Percentiles rank a stretch among this genome's conserved stretches.
phyloP scores from a whole-genome alignment of 37 sponge, comb jelly and placozoan genomes.

The Oscarella lobularis region DNA sequence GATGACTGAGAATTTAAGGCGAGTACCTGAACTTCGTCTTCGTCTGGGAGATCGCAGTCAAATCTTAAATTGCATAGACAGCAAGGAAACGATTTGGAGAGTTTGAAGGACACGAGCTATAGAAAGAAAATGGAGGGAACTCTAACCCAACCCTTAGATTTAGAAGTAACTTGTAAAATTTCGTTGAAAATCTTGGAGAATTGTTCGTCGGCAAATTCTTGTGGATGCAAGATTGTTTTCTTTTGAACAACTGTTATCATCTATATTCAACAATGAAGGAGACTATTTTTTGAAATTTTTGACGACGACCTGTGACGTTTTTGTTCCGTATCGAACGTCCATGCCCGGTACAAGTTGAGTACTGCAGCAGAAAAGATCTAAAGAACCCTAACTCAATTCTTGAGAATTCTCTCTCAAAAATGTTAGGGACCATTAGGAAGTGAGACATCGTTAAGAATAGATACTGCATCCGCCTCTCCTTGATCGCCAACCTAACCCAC shows the following conservation, averaged over 20 bases:
- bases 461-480: background rate
- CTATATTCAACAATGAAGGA: too few species aligned
- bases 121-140: background rate
- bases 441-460: background rate
- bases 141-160: too few species aligned
- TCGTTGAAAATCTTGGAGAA: background rate
- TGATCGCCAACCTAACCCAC: background rate
- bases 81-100: constrained; percentile 25
- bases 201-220: background rate
- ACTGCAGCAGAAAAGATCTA: background rate
- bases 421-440: background rate
- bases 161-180: background rate
- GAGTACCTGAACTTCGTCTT: constrained; percentile 47
- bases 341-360: background rate
- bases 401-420: too few species aligned
- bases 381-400: too few species aligned
- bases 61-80: constrained; percentile 20
- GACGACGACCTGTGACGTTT: background rate
- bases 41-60: constrained; percentile 45
- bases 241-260: background rate
- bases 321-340: background rate
- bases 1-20: background rate
- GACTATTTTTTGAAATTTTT: too few species aligned
- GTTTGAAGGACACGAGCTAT: constrained; percentile 35
- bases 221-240: background rate